These are phyloP conservation scores for Brachyrhaphis roseni DNA, from an alignment of 2,797 vertebrate genomes.

Conservation along the genomic window DNA sequence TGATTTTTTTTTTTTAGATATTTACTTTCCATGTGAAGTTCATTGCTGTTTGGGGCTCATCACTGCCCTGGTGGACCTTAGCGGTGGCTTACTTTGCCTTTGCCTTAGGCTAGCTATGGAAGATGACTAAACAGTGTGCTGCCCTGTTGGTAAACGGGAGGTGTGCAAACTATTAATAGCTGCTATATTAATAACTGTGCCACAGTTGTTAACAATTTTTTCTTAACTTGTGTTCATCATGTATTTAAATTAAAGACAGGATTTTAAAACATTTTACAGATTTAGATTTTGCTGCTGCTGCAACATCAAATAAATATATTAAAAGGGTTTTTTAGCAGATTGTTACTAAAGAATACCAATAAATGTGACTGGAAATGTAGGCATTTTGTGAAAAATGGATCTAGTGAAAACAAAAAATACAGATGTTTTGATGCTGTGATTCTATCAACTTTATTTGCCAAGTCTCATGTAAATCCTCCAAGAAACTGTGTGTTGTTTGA, in stretches of 20 bases:
- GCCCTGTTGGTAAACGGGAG: background rate
- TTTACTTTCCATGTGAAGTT: background rate
- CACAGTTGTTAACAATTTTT: background rate
- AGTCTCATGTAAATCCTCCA: background rate
- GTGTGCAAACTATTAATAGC: background rate
- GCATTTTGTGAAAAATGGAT: background rate
- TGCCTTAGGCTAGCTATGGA: background rate
- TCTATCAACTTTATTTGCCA: background rate
- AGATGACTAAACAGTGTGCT: background rate
- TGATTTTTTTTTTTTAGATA: background rate
- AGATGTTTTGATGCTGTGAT: background rate
- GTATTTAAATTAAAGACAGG: background rate
- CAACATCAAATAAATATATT: background rate
- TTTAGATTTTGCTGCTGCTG: background rate
- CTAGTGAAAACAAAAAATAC: background rate
- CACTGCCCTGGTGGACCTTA: background rate
- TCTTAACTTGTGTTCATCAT: background rate
- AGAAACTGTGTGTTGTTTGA: constrained; percentile 35
- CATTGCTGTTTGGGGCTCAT: background rate
- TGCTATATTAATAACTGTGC: background rate
- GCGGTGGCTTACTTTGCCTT: background rate
- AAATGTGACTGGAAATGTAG: background rate
- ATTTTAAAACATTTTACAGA: background rate
- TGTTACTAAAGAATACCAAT: background rate
- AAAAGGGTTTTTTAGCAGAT: background rate